phyloP scores from a whole-genome alignment of 2,888 invertebrate genomes.

The Dascillus cervinus region DNA sequence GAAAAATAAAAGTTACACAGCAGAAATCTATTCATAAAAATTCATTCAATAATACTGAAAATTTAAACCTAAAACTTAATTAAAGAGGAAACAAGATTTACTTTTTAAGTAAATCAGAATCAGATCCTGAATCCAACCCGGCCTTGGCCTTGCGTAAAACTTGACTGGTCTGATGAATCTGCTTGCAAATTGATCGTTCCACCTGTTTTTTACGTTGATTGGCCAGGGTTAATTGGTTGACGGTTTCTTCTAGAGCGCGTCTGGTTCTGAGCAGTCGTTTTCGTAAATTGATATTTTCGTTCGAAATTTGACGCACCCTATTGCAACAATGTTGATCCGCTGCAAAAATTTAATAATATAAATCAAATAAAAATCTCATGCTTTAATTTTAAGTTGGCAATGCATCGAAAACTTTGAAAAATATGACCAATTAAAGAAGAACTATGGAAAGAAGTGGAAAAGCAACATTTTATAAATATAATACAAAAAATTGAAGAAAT shows the following conservation, averaged over 20 bases:
- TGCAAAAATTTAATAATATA: slow-evolving; percentile 15
- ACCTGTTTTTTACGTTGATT: slow-evolving; percentile 76
- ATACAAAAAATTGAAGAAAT: background rate
- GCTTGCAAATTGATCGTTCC: slow-evolving; percentile 74
- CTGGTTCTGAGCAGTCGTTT: slow-evolving; percentile 63
- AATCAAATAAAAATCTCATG: slow-evolving; percentile 4
- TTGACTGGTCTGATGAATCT: slow-evolving; percentile 71
- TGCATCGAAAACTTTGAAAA: slow-evolving; percentile 1
- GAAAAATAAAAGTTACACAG: too few relatives aligned
- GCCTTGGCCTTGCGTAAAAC: slow-evolving; percentile 68
- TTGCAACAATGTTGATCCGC: slow-evolving; percentile 32
- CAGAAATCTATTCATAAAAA: too few relatives aligned
- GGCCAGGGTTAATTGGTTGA: slow-evolving; percentile 64
- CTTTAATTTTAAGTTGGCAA: background rate
- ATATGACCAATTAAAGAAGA: too few relatives aligned
- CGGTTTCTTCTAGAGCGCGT: slow-evolving; percentile 68
- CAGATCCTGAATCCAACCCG: slow-evolving; percentile 54
- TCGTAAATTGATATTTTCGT: slow-evolving; percentile 65
- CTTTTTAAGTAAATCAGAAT: slow-evolving; percentile 30
- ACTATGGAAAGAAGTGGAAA: too few relatives aligned
- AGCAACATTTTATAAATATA: too few relatives aligned
- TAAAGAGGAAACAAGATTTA: too few relatives aligned
- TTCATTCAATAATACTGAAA: too few relatives aligned
- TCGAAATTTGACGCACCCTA: slow-evolving; percentile 29
- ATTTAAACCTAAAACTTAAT: too few relatives aligned